phyloP scores from a whole-genome alignment of 2,797 vertebrate genomes.

The Labeo calbasu region DNA sequence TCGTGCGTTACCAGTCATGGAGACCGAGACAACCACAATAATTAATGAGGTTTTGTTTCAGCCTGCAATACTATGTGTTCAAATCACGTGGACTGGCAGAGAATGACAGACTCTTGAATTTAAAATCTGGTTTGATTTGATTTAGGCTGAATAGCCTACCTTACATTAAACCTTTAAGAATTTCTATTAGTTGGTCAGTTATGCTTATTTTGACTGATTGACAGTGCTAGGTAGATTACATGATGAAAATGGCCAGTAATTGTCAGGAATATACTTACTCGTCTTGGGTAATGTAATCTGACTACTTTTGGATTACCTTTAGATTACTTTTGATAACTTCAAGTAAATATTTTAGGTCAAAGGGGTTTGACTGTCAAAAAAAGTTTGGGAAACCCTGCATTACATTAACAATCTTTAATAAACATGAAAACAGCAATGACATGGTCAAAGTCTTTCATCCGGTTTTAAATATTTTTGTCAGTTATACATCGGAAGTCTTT shows the following conservation, averaged over 20 bases:
- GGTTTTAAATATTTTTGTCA: too few species aligned
- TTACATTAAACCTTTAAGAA: background rate
- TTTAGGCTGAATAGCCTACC: background rate
- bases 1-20: constrained; percentile 65
- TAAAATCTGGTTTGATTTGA: background rate
- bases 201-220: background rate
- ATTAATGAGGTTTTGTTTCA: constrained; percentile 76
- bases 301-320: background rate
- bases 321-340: background rate
- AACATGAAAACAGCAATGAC: too few species aligned
- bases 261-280: background rate
- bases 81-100: constrained; percentile 63
- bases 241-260: background rate
- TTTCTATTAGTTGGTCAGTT: background rate
- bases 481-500: too few species aligned
- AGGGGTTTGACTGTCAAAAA: too few species aligned
- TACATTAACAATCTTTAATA: too few species aligned
- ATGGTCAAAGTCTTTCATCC: too few species aligned
- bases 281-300: background rate
- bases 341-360: too few species aligned
- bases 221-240: background rate
- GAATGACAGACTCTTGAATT: constrained; percentile 27
- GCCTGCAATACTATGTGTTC: constrained; percentile 67
- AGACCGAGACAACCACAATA: constrained; percentile 69
- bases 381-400: too few species aligned